These are phyloP conservation scores for Hemiscyllium ocellatum DNA, from an alignment of 2,113 vertebrate genomes.

Conservation along the genomic window DNA sequence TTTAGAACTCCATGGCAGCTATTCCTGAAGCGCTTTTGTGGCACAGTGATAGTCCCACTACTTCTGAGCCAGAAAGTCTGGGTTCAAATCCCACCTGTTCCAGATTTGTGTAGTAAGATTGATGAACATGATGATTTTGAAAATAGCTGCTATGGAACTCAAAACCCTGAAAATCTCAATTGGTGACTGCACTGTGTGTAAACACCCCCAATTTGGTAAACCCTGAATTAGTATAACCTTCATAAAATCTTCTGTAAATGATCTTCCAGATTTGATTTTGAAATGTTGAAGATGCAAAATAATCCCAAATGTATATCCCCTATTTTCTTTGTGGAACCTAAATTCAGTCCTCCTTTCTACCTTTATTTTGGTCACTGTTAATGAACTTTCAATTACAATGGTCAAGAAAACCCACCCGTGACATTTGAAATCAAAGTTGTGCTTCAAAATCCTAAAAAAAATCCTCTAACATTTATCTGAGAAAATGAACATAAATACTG, in stretches of 20 bases:
- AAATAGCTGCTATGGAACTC: background rate
- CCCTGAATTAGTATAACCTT: background rate
- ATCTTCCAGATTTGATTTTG: background rate
- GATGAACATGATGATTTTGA: no score
- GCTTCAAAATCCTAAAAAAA: background rate
- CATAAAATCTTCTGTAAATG: background rate
- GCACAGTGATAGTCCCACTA: no score
- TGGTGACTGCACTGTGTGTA: no score
- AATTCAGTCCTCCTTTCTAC: background rate
- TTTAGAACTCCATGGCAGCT: no score
- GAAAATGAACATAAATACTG: no score
- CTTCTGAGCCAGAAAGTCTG: no score
- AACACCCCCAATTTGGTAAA: background rate
- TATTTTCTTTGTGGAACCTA: background rate
- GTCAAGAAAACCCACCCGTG: background rate
- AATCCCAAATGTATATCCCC: background rate
- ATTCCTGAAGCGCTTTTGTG: no score
- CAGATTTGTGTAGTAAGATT: no score
- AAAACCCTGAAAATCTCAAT: background rate
- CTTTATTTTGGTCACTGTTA: background rate
- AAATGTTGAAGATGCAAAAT: background rate
- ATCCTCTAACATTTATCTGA: background rate
- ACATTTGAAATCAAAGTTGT: background rate
- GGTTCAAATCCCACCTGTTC: no score
- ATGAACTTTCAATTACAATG: background rate